Base-by-base conservation (phyloP, 2,113 vertebrate genomes). In the Oreotragus oreotragus region DNA sequence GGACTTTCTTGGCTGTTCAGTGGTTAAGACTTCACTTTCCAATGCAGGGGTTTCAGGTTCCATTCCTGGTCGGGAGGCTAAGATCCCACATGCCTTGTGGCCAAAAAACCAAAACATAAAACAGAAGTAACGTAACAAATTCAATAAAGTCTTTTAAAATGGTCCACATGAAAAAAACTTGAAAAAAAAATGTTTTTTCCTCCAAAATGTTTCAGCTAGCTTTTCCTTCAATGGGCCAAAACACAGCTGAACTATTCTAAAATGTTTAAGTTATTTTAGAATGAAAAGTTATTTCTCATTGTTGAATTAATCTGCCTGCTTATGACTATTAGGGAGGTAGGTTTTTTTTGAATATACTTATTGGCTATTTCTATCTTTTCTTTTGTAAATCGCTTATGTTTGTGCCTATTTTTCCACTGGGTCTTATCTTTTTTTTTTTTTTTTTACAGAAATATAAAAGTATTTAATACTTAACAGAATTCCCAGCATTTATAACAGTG, bases 381-480 rank as follows among this genome's bases (percentile, higher is more conserved):
- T 58, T 93, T 70, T 57, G 45, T 17, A 60, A 97, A 45, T n/a
- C 76, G 39, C 45, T 96, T 66, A 19, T 28, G 28, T 55, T 60
- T 81, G 28, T 3, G 49, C 62, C 33, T 17, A 15, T 60, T 84
- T 92, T 57, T 51, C 60, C 45, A 27, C 10, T 14, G 12, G 36
- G 16, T 3, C 43, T 16, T 30, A 53, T 39, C 39, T 6, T 53
- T 80, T 91, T 58, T n/a, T 79, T 60, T 66, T 10, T 45, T 80
- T 94, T 66, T 80, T 62, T 81, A 33, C 4, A 7, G 45, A 85
- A 80, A 83, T 70, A 33, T 13, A 13, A 60, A 83, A 33, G 28
- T 43, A 17, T 33, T 62, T 25, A 11, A 53, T 10, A 39, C 84
- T 43, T 19, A 62, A 62, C 7, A 57, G n/a, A 33, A 45, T 86